A percentile compares a stretch with the other conserved stretches of the same genome.
phyloP scores from a whole-genome alignment of 30 jellyfish, hydroid and myxozoan genomes.

The Hydra vulgaris region DNA sequence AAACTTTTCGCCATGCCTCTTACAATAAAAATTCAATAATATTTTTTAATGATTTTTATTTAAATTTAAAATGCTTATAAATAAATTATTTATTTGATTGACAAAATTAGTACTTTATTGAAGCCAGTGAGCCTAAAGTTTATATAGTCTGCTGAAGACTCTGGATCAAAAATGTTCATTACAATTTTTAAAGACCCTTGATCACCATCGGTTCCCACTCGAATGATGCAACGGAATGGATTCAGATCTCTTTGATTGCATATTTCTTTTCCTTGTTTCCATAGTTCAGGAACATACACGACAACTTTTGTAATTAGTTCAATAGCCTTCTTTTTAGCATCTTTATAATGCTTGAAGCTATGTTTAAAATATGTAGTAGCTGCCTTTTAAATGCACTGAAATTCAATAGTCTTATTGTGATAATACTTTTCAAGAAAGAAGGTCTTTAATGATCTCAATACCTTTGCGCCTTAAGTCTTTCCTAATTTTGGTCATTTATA shows the following conservation, averaged over 20 bases:
- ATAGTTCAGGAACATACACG: background rate
- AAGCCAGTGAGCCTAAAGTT: background rate
- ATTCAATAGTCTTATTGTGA: background rate
- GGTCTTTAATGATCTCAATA: background rate
- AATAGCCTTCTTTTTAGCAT: background rate
- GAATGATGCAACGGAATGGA: background rate
- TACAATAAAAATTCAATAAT: background rate
- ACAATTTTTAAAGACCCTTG: background rate
- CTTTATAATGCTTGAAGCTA: background rate
- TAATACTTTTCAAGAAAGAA: background rate
- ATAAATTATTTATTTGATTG: background rate
- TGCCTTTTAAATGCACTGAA: background rate
- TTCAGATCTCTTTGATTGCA: background rate
- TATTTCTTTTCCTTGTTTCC: background rate
- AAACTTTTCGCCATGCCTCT: background rate
- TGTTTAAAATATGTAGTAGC: background rate
- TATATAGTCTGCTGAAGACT: background rate
- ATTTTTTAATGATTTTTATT: background rate
- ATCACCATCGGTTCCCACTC: background rate
- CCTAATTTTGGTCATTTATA: background rate
- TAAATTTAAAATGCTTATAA: background rate
- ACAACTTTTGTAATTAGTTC: background rate
- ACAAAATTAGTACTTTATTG: background rate
- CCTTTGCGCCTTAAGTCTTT: background rate
- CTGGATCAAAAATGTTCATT: background rate